Evolutionary conservation across 1,140 invertebrate genomes (phyloP).

Genomic region (Heterodera carotae): DNA sequence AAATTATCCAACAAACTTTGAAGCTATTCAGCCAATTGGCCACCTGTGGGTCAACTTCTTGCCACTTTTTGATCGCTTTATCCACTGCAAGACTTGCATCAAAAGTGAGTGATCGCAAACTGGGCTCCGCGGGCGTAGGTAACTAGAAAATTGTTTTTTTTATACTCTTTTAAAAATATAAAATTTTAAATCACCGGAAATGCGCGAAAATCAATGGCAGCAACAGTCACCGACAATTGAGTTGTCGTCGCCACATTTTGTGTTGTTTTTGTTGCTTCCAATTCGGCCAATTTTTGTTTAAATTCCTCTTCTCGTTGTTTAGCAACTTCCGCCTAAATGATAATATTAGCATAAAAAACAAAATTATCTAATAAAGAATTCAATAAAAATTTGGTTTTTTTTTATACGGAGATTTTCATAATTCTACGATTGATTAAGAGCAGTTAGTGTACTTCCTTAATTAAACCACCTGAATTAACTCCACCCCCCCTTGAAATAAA

Average conservation of each 20-base stretch:
- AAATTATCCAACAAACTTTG: background rate
- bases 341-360: background rate
- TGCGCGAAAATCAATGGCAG: background rate
- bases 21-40: background rate
- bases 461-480: too few species aligned
- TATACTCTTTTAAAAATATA: background rate
- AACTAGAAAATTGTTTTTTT: background rate
- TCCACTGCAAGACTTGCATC: background rate
- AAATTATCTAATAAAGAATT: background rate
- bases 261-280: background rate
- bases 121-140: background rate
- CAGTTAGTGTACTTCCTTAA: too few species aligned
- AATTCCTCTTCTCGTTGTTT: background rate
- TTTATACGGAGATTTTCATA: too few species aligned
- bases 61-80: background rate
- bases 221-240: background rate
- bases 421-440: too few species aligned
- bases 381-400: too few species aligned
- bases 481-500: too few species aligned
- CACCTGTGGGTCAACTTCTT: conserved; percentile 3
- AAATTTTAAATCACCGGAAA: background rate
- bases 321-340: background rate
- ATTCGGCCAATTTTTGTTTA: background rate
- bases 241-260: background rate
- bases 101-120: conserved; percentile 3